These are phyloP conservation scores for Engystomops pustulosus DNA, from an alignment of 2,113 vertebrate species.

Conservation along the genomic window DNA sequence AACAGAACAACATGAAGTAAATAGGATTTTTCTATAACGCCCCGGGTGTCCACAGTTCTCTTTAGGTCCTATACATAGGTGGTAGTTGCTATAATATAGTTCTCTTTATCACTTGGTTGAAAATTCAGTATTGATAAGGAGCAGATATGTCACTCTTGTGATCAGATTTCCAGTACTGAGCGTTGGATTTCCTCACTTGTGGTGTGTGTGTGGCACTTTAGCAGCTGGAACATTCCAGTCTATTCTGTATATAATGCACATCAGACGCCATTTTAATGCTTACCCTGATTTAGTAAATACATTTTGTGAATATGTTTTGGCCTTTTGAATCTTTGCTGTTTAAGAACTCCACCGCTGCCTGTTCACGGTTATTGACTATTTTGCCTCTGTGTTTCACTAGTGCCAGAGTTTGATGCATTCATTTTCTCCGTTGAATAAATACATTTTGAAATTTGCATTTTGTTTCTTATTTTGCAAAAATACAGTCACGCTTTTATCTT, in stretches of 20 bases:
- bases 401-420: conserved; percentile 23
- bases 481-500: too few relatives aligned
- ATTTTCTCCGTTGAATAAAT: conserved; percentile 35
- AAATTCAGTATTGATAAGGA: background rate
- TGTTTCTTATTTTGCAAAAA: too few relatives aligned
- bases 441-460: background rate
- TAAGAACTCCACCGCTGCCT: background rate
- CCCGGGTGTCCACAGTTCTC: too few relatives aligned
- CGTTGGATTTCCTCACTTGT: background rate
- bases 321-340: conserved; percentile 29
- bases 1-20: too few relatives aligned
- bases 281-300: background rate
- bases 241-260: conserved; percentile 16
- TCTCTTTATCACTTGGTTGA: too few relatives aligned
- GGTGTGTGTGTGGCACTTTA: too few relatives aligned
- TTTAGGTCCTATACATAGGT: too few relatives aligned
- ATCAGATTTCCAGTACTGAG: background rate
- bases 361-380: background rate
- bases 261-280: conserved; percentile 5
- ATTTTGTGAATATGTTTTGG: conserved; percentile 16
- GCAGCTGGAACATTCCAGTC: background rate
- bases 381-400: conserved; percentile 23
- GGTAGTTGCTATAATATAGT: too few relatives aligned
- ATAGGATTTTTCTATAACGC: too few relatives aligned
- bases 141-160: background rate